Percentiles rank a stretch among this genome's conserved stretches.
phyloP scores from a whole-genome alignment of 2,888 invertebrate species.

The Oeneis ivallda region DNA sequence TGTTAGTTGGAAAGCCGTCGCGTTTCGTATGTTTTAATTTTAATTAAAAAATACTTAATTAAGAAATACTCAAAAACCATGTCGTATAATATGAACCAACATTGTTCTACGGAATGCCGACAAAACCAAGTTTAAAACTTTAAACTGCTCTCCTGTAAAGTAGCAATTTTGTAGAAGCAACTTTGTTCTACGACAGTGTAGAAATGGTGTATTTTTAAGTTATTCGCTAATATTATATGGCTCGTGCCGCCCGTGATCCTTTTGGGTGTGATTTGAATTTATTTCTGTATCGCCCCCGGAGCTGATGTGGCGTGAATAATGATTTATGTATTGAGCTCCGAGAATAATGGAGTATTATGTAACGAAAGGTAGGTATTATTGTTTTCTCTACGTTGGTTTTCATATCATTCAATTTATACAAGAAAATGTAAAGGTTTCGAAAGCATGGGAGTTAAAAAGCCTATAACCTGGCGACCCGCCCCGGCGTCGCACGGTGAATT shows the following conservation, averaged over 20 bases:
- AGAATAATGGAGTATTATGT: constrained; percentile 35
- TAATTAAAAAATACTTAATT: no score
- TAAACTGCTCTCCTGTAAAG: no score
- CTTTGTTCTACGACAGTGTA: no score
- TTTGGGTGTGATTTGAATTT: constrained; percentile 46
- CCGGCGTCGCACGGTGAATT: no score
- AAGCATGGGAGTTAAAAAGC: background rate
- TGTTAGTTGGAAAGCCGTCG: no score
- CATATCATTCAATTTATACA: background rate
- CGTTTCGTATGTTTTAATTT: no score
- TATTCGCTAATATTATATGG: constrained; percentile 34
- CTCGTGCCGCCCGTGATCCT: constrained; percentile 40
- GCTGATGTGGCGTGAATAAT: constrained; percentile 42
- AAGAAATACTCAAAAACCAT: no score
- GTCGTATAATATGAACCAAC: no score
- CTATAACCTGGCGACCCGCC: no score
- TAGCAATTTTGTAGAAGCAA: no score
- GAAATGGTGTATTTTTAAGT: constrained; percentile 6
- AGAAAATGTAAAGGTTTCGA: background rate
- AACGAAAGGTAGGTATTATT: constrained; percentile 33
- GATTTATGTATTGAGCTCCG: constrained; percentile 30
- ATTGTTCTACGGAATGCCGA: no score
- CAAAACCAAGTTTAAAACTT: no score
- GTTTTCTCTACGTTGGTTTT: background rate
- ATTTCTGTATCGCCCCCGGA: constrained; percentile 45